Conservation (phyloP, 2,113 vertebrate species). For the Synchiropus splendidus region DNA sequence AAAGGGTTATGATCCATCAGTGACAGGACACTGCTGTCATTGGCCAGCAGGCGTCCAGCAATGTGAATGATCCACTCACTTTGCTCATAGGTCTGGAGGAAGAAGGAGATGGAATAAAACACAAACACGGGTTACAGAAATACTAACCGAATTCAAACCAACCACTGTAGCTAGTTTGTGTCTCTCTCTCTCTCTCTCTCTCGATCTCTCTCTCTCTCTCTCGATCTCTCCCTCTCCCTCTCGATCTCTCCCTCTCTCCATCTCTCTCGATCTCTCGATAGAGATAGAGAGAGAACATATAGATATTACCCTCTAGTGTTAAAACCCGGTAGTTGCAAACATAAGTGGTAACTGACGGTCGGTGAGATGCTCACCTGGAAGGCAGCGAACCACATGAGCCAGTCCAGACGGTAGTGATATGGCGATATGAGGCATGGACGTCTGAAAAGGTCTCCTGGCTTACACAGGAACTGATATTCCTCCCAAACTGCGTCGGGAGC, state of each 20-base stretch:
- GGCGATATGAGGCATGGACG: constrained; percentile 82
- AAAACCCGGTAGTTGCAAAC: not conserved
- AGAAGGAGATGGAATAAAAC: not conserved
- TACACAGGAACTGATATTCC: constrained; percentile 91
- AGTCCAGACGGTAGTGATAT: constrained; percentile 93
- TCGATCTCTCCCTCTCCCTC: no score
- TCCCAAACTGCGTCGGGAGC: constrained; percentile 77
- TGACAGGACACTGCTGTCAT: constrained; percentile 72
- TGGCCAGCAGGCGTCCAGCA: constrained; percentile 81
- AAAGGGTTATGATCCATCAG: constrained; percentile 82
- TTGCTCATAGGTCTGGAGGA: constrained; percentile 86
- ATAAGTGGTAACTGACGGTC: not conserved
- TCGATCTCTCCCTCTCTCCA: no score
- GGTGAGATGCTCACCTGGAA: constrained; percentile 74
- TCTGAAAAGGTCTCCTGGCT: constrained; percentile 73
- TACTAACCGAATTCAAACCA: no score
- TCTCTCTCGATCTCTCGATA: no score
- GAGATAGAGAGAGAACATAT: not conserved
- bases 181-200: no score
- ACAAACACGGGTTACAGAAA: no score
- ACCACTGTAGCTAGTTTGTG: no score
- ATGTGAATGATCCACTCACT: constrained; percentile 93
- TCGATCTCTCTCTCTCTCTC: no score
- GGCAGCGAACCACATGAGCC: constrained; percentile 98
- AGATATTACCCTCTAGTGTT: not conserved